Evolutionary conservation across 2,888 invertebrate genomes (phyloP).

Genomic region (Sinopyrophorus schimmeli): DNA sequence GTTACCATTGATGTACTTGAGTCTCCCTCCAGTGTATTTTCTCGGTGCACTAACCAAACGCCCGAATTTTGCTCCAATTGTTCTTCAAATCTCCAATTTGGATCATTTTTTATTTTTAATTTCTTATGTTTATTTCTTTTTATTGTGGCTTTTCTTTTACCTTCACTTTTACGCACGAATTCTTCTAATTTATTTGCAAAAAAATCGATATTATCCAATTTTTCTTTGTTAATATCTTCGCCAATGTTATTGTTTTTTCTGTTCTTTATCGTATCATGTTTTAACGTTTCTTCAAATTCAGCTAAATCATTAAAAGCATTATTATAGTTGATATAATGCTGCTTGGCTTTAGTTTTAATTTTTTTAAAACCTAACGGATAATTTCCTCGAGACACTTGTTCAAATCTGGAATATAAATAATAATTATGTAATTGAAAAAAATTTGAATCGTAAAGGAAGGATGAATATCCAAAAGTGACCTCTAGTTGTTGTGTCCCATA

Average conservation of each 20-base stretch:
- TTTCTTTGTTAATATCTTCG: not conserved
- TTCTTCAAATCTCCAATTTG: constrained; percentile 38
- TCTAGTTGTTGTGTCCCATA: no score
- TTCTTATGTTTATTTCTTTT: constrained; percentile 4
- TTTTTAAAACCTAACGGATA: constrained; percentile 70
- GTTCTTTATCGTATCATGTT: constrained; percentile 2
- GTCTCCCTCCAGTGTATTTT: no score
- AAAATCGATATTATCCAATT: not conserved
- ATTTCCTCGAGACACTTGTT: constrained; percentile 60
- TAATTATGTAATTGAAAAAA: constrained; percentile 17
- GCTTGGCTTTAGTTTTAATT: no score
- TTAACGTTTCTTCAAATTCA: constrained; percentile 49
- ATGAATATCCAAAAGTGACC: no score
- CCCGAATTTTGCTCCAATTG: constrained; percentile 50
- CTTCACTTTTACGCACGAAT: constrained; percentile 13
- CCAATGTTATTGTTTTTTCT: not conserved
- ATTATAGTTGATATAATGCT: no score
- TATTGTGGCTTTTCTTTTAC: constrained; percentile 1
- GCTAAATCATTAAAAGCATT: constrained; percentile 47
- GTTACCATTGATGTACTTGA: no score
- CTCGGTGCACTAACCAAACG: constrained; percentile 44
- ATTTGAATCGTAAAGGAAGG: constrained; percentile 7
- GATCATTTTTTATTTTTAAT: not conserved
- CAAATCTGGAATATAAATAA: constrained; percentile 58
- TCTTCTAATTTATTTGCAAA: constrained; percentile 7